Evolutionary conservation across 2,888 invertebrate genomes (phyloP).

Genomic region (Aphodius sticticus): DNA sequence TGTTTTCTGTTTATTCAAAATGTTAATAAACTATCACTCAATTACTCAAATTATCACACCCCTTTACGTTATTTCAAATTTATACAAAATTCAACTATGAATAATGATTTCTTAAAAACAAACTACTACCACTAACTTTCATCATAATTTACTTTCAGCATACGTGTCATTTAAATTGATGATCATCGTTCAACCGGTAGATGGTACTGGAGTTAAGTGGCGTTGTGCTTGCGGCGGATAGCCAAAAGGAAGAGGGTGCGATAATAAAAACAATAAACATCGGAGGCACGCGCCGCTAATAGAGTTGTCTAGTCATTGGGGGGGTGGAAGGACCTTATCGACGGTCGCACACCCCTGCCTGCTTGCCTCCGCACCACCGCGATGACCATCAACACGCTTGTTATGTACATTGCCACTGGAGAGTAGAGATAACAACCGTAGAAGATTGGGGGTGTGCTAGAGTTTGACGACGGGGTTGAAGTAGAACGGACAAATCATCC

Average conservation of each 20-base stretch:
- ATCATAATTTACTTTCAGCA: too few species aligned
- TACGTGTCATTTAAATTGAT: too few species aligned
- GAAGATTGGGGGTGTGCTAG: slow-evolving; percentile 35
- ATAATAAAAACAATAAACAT: slow-evolving; percentile 46
- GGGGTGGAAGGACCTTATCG: slow-evolving; percentile 44
- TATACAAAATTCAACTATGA: too few species aligned
- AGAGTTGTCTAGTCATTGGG: slow-evolving; percentile 46
- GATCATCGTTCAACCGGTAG: background rate
- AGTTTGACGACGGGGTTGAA: slow-evolving; percentile 9
- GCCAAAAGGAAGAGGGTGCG: slow-evolving; percentile 18
- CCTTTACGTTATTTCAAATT: too few species aligned
- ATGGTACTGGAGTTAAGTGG: background rate
- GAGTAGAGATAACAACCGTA: slow-evolving; percentile 44
- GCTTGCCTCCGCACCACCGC: slow-evolving; percentile 25
- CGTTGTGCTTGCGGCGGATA: background rate
- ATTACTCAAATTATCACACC: too few species aligned
- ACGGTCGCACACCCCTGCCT: slow-evolving; percentile 42
- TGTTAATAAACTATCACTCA: too few species aligned
- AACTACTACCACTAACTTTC: too few species aligned
- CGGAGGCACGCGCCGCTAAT: slow-evolving; percentile 45
- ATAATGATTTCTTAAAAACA: too few species aligned
- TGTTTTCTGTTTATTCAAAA: too few species aligned
- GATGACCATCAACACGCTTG: slow-evolving; percentile 47
- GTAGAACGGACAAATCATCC: slow-evolving; percentile 17
- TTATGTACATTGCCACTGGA: slow-evolving; percentile 45